Percentiles rank a stretch among this genome's conserved stretches.
These are phyloP conservation scores for Galerucella pusilla DNA, from an alignment of 2,888 invertebrate genomes.

Conservation along the genomic window DNA sequence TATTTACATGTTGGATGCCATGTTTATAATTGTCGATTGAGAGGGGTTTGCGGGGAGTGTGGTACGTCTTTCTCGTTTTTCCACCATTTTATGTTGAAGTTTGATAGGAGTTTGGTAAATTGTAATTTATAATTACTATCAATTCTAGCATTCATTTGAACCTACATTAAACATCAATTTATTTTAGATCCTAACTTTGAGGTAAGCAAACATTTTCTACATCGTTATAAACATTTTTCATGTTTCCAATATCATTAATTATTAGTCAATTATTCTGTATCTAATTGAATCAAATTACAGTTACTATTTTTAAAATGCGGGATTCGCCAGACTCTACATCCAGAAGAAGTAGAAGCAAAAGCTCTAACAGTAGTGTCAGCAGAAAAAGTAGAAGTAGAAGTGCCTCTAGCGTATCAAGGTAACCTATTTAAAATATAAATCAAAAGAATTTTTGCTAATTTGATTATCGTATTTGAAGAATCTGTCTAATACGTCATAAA, in stretches of 20 bases:
- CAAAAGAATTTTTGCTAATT: no score
- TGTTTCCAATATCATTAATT: no score
- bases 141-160: background rate
- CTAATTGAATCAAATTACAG: background rate
- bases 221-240: no score
- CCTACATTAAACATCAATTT: background rate
- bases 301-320: slow-evolving; percentile 35
- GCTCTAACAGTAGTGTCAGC: slow-evolving; percentile 58
- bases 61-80: background rate
- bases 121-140: background rate
- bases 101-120: background rate
- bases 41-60: background rate
- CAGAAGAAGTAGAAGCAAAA: slow-evolving; percentile 57
- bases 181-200: background rate
- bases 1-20: background rate
- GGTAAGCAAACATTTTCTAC: background rate
- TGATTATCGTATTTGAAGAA: no score
- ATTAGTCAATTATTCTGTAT: background rate
- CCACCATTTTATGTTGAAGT: background rate
- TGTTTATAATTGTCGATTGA: background rate
- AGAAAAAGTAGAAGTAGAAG: slow-evolving; percentile 53
- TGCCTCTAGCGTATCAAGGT: slow-evolving; percentile 45
- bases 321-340: slow-evolving; percentile 53
- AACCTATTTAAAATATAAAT: slow-evolving; percentile 3
- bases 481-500: no score